Conservation (phyloP, 2,888 invertebrate genomes). For the Vesta saturnalis region DNA sequence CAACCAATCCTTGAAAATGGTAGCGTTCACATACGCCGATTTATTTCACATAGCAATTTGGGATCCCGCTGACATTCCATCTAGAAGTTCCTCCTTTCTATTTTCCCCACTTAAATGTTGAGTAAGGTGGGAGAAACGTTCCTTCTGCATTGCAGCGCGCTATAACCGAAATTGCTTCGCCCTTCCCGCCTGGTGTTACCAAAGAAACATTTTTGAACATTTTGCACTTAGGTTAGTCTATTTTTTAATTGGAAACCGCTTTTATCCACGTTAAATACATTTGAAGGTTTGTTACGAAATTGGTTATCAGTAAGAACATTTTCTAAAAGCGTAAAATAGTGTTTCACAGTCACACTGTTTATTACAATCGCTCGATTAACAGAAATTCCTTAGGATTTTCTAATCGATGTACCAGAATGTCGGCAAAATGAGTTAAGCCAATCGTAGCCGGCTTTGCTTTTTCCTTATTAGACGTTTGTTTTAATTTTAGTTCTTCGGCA, state of each 20-base stretch:
- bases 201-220: slow-evolving; percentile 40
- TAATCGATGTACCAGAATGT: slow-evolving; percentile 42
- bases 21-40: slow-evolving; percentile 12
- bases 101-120: slow-evolving; percentile 11
- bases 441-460: slow-evolving; percentile 46
- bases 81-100: not conserved
- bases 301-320: slow-evolving; percentile 46
- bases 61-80: slow-evolving; percentile 1
- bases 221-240: slow-evolving; percentile 50
- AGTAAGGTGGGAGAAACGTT: not conserved
- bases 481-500: slow-evolving; percentile 42
- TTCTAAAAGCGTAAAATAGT: slow-evolving; percentile 47
- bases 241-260: slow-evolving; percentile 54
- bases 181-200: not conserved
- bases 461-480: slow-evolving; percentile 31
- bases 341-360: slow-evolving; percentile 45
- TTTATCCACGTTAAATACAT: slow-evolving; percentile 50
- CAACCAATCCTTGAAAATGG: slow-evolving; percentile 7
- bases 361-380: slow-evolving; percentile 45
- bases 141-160: slow-evolving; percentile 12
- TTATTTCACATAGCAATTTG: slow-evolving; percentile 11
- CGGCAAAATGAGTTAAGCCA: slow-evolving; percentile 47
- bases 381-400: slow-evolving; percentile 51
- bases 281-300: slow-evolving; percentile 46
- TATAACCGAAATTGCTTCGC: slow-evolving; percentile 9